Percentiles rank a stretch among this genome's conserved stretches.
Conservation (phyloP, 37 sponge, comb jelly and placozoan genomes). For the Hormiphora californensis region DNA sequence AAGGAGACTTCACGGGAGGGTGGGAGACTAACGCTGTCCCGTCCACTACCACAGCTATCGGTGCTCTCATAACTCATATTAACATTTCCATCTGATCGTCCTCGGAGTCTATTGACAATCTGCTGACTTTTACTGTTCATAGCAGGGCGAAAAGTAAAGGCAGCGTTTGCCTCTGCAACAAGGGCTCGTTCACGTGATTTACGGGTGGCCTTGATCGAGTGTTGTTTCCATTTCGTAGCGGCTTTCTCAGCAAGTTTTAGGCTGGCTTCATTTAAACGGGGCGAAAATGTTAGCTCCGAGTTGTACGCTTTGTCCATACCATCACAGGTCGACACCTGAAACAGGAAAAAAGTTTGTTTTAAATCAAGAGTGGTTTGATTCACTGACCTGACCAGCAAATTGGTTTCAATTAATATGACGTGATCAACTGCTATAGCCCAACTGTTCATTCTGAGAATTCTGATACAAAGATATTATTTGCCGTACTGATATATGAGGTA, state of each 20-base stretch:
- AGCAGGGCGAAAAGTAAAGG: conserved; percentile 29
- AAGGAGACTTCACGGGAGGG: conserved; percentile 30
- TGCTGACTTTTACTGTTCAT: conserved; percentile 51
- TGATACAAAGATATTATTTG: too few species aligned
- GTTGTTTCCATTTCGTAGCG: conserved; percentile 24
- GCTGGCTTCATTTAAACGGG: conserved; percentile 17
- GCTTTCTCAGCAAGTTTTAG: conserved; percentile 12
- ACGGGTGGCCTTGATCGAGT: not conserved
- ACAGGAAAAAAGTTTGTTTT: too few species aligned
- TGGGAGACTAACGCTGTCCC: not conserved
- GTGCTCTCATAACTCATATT: not conserved
- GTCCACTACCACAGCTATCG: not conserved
- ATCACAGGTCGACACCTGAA: too few species aligned
- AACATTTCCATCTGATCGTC: too few species aligned
- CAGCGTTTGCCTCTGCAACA: conserved; percentile 50
- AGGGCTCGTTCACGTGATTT: conserved; percentile 36
- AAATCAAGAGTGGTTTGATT: too few species aligned
- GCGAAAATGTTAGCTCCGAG: conserved; percentile 31
- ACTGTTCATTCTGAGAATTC: too few species aligned
- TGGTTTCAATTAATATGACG: too few species aligned
- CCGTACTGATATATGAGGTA: too few species aligned
- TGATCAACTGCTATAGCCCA: too few species aligned
- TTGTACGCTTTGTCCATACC: conserved; percentile 48
- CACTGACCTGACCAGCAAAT: too few species aligned
- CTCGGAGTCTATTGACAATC: not conserved